These are phyloP conservation scores for Bovichtus variegatus DNA, from an alignment of 2,797 vertebrate genomes.

Conservation along the genomic window DNA sequence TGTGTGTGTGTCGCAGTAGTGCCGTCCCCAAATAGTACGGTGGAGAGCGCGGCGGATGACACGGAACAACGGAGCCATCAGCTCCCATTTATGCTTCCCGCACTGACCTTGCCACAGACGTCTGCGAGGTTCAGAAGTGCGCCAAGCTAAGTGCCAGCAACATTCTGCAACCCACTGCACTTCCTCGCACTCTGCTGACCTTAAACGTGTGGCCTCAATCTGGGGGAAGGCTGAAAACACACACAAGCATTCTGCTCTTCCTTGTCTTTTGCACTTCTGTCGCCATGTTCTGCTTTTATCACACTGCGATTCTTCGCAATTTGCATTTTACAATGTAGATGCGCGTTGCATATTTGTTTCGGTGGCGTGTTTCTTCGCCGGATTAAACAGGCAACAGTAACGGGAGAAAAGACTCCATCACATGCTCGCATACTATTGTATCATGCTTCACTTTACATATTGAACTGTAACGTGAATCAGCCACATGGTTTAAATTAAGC, in stretches of 20 bases:
- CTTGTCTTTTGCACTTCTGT: slow-evolving; percentile 42
- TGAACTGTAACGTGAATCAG: background rate
- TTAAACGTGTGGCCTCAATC: slow-evolving; percentile 81
- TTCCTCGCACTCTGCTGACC: slow-evolving; percentile 79
- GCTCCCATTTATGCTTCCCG: slow-evolving; percentile 81
- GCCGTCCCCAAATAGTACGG: slow-evolving; percentile 64
- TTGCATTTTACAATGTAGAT: background rate
- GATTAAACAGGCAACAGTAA: background rate
- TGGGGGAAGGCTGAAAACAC: slow-evolving; percentile 60
- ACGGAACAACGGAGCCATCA: slow-evolving; percentile 83
- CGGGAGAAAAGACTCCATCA: background rate
- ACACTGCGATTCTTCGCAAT: background rate
- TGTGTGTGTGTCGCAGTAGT: slow-evolving; percentile 76
- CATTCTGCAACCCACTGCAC: slow-evolving; percentile 80
- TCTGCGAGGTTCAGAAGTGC: slow-evolving; percentile 73
- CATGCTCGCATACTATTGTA: background rate
- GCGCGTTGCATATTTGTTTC: slow-evolving; percentile 6
- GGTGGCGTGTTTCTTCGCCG: background rate
- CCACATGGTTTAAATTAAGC: background rate
- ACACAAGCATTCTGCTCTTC: slow-evolving; percentile 45
- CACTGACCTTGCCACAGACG: slow-evolving; percentile 79
- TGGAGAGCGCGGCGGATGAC: slow-evolving; percentile 74
- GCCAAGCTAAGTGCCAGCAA: slow-evolving; percentile 75
- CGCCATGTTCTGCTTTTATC: slow-evolving; percentile 44
- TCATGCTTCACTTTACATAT: slow-evolving; percentile 12